phyloP scores from a whole-genome alignment of 2,797 vertebrate genomes.

The Aulostomus chinensis region DNA sequence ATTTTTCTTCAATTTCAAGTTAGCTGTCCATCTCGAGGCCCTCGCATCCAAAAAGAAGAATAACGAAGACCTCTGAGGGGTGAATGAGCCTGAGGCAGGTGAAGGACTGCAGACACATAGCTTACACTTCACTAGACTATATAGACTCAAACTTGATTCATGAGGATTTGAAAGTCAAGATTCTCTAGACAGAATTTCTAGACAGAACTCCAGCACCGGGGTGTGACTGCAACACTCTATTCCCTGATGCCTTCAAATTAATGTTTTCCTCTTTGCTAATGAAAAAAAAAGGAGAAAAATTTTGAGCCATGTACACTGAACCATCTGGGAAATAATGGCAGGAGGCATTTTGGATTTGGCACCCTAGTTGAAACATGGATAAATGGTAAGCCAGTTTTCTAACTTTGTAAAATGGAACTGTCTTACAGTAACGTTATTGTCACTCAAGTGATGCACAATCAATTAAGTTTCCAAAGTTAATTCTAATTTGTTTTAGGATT shows the following conservation, averaged over 20 bases:
- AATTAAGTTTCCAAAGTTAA: neutral
- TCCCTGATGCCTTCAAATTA: conserved; percentile 6
- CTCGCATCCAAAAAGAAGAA: conserved; percentile 14
- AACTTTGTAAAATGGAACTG: too few species aligned
- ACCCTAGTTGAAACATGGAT: neutral
- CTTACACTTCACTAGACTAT: too few species aligned
- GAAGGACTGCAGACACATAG: conserved; percentile 18
- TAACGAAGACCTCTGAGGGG: conserved; percentile 18
- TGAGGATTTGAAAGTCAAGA: too few species aligned
- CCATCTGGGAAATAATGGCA: conserved; percentile 5
- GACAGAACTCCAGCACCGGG: too few species aligned
- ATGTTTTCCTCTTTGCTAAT: conserved; percentile 5
- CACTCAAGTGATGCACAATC: neutral
- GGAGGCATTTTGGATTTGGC: conserved; percentile 6
- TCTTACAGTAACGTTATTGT: too few species aligned
- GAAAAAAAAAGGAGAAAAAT: neutral
- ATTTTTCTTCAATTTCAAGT: conserved; percentile 27
- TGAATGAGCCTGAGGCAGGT: conserved; percentile 39
- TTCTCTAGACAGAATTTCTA: too few species aligned
- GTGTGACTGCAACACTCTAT: too few species aligned
- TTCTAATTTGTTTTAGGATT: conserved; percentile 1
- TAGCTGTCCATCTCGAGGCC: conserved; percentile 31
- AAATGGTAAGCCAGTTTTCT: too few species aligned
- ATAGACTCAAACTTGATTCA: too few species aligned
- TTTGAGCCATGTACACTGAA: conserved; percentile 19